Evolutionary conservation across 2,888 invertebrate genomes (phyloP), one percentile per base, ranked within the genome.

Genomic region (Dermolepida albohirtum): DNA sequence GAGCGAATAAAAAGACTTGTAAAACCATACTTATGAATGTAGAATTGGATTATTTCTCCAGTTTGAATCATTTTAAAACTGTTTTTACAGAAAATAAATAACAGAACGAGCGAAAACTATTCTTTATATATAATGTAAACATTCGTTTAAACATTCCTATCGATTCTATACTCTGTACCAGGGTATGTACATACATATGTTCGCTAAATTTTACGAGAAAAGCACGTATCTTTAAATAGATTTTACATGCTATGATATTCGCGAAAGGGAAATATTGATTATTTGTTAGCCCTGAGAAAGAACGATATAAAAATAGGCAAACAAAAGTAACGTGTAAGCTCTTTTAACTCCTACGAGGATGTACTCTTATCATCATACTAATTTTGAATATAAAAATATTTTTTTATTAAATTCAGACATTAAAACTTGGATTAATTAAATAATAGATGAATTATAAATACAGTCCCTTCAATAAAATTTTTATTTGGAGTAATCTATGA

Each of bases 211-310:
- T 49, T 49, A 22, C 49, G 49, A 49, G 49, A 5, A 49, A 52
- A 12, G 51, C 51, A 52, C 51, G 29, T 34, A 52, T 34, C 51
- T 34, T 22, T 14, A 52, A 52, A 52, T 52, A 52, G 51, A 52
- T 52, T 52, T 29, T 12, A 57, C 43, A 22, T 43, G 41, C 27
- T 43, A 57, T 22, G n/a, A 43, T 43, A 43, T 12, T 57, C 14
- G n/a, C 16, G 22, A 29, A 57, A 41, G n/a, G 57, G 27, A 27
- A 57, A 27, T 57, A 57, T 57, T 43, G 57, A 57, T 57, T 57
- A 54, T 54, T 43, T 8, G 29, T 41, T 27, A 57, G 7, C 27
- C 27, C 17, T n/a, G 17, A 22, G n/a, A 57, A 43, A 17, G 12
- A 11, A 7, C 17, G 12, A 14, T 22, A 12, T n/a, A 57, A 43